Conservation (phyloP, 1,140 invertebrate species). For the Trichoplusia ni region DNA sequence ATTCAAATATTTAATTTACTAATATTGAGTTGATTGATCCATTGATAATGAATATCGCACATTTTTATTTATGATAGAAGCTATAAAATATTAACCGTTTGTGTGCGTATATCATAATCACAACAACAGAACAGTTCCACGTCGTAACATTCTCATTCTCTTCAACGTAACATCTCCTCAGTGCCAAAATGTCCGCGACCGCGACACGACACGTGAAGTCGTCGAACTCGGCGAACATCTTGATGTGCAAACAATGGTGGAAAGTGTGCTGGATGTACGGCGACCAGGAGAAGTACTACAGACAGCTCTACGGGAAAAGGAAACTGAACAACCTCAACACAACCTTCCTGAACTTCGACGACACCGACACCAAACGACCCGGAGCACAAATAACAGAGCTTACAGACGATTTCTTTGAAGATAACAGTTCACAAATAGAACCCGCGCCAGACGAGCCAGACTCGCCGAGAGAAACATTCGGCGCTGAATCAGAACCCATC, state of each 20-base stretch:
- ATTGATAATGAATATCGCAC: too few species aligned
- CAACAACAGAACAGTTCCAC: too few species aligned
- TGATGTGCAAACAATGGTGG: constrained; percentile 94
- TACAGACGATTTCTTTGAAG: constrained; percentile 78
- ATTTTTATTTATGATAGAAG: too few species aligned
- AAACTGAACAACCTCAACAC: constrained; percentile 74
- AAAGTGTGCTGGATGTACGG: constrained; percentile 93
- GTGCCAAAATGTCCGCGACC: constrained; percentile 75
- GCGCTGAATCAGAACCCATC: constrained; percentile 68
- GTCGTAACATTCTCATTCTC: constrained; percentile 10
- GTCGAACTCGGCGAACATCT: constrained; percentile 84
- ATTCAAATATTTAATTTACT: too few species aligned
- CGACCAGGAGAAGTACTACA: constrained; percentile 91
- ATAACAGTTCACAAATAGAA: constrained; percentile 58
- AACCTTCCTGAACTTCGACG: constrained; percentile 61
- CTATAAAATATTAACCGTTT: too few species aligned
- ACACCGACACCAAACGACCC: constrained; percentile 60
- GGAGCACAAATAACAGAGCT: constrained; percentile 78
- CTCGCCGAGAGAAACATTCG: constrained; percentile 44
- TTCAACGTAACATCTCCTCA: not conserved
- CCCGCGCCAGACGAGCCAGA: constrained; percentile 63
- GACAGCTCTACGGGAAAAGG: constrained; percentile 88
- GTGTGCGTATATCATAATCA: too few species aligned
- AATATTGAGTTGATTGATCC: too few species aligned
- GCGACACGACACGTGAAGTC: constrained; percentile 78